These are phyloP conservation scores for Actinia tenebrosa DNA, from an alignment of 64 coral and sea anemone genomes.

Conservation along the genomic window DNA sequence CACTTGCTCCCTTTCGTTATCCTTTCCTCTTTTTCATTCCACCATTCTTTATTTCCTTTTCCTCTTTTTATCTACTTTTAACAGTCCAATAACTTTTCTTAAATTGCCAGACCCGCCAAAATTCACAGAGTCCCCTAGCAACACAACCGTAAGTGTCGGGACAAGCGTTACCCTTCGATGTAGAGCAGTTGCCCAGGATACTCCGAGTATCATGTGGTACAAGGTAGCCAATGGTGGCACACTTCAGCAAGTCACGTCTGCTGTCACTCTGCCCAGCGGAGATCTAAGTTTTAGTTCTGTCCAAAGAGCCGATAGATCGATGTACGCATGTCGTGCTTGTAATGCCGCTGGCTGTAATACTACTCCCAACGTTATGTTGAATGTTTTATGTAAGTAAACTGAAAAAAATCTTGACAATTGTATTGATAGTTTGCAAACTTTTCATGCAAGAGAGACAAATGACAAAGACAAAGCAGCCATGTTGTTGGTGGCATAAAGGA, in stretches of 20 bases:
- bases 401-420: background rate
- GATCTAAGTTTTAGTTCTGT: conserved; percentile 50
- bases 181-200: conserved; percentile 45
- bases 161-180: conserved; percentile 38
- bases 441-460: too few relatives aligned
- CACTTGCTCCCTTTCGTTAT: too few relatives aligned
- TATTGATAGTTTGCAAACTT: background rate
- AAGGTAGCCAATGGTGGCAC: conserved; percentile 11
- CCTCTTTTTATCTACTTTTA: background rate
- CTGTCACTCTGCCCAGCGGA: conserved; percentile 28
- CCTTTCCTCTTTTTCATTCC: background rate
- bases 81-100: background rate
- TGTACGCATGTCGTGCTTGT: conserved; percentile 67
- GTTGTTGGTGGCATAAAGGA: too few relatives aligned
- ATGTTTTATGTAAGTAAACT: conserved; percentile 72
- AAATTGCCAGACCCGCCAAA: conserved; percentile 21
- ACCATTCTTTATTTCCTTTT: background rate
- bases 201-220: conserved; percentile 57
- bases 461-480: too few relatives aligned
- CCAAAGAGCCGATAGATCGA: conserved; percentile 24
- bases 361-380: conserved; percentile 31
- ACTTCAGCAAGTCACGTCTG: conserved; percentile 20
- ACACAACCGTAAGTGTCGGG: conserved; percentile 33
- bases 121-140: conserved; percentile 47
- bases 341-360: conserved; percentile 80